Base-by-base conservation (phyloP, 2,888 invertebrate genomes). In the Dynastes grantii region DNA sequence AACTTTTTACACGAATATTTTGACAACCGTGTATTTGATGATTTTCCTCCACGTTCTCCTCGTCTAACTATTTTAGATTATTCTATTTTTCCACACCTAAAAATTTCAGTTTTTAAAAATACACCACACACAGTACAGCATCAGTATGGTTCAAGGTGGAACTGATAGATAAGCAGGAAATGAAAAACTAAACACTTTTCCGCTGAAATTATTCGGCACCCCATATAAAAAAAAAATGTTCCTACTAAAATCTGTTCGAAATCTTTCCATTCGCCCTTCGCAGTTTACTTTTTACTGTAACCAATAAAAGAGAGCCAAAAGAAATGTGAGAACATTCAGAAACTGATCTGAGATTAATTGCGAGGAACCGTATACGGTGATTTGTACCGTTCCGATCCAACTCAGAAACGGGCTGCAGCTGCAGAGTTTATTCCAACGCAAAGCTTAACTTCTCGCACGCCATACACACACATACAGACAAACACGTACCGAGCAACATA, bases 311-410 rank as follows among this genome's bases (percentile, higher is more conserved):
- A 13, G n/a, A 55, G 16, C 61, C 49, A 40, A 45, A 45, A 75
- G 73, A 75, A 63, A 75, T 75, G 73, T 49, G 73, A 75, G 73
- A 75, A 75, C 61, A 61, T 45, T 75, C 61, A 75, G 73, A 61
- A 75, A 75, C 73, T 75, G 73, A 75, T 75, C 73, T 75, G 73
- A 75, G 73, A 75, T 75, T 75, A 75, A 75, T 75, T 75, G 73
- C 73, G 40, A 75, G 73, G 27, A 75, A 61, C 71, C 55, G n/a
- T 58, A 27, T 22, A 63, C 45, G 61, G 73, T 1, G 27, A 51
- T 51, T 51, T n/a, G 65, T 29, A 51, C 51, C 32, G 68, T 27
- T 75, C 27, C 61, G 73, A 58, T 61, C 45, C 73, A 75, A 27
- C 27, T 61, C 63, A 61, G 40, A 45, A 75, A 61, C 73, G 61